Evolutionary conservation across 1,140 invertebrate genomes (phyloP).

Genomic region (Drosophila kurseongensis): DNA sequence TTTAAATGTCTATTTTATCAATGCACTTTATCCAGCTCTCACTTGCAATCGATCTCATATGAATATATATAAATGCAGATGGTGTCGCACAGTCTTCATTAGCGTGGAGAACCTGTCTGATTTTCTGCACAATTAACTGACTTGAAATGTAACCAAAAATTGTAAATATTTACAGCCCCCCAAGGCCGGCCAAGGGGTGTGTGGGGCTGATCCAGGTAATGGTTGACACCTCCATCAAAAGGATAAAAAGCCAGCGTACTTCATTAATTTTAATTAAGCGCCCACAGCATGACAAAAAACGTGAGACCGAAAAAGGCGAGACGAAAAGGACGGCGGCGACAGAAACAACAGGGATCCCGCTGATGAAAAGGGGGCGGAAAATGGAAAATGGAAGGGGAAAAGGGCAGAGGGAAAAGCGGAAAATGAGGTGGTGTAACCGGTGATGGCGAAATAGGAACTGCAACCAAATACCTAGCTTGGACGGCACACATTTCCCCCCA

Average conservation of each 20-base stretch:
- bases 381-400: background rate
- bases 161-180: slow-evolving; percentile 65
- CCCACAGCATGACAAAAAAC: slow-evolving; percentile 69
- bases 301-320: slow-evolving; percentile 30
- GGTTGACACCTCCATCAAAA: slow-evolving; percentile 56
- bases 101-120: background rate
- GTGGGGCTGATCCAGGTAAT: slow-evolving; percentile 29
- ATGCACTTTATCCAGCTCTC: too few relatives aligned
- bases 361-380: background rate
- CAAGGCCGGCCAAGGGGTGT: slow-evolving; percentile 8
- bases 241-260: slow-evolving; percentile 75
- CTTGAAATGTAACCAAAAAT: slow-evolving; percentile 65
- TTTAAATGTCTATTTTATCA: too few relatives aligned
- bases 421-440: background rate
- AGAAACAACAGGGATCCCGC: slow-evolving; percentile 1
- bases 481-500: background rate
- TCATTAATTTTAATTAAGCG: slow-evolving; percentile 81
- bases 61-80: background rate
- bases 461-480: slow-evolving; percentile 12
- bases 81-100: slow-evolving; percentile 22
- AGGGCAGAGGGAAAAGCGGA: background rate
- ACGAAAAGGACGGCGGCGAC: slow-evolving; percentile 18
- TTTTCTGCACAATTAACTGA: slow-evolving; percentile 66
- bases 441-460: slow-evolving; percentile 11
- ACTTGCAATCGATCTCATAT: too few relatives aligned